These are phyloP conservation scores for Ypsolopha scabrella DNA, from an alignment of 2,888 invertebrate species.

Conservation along the genomic window DNA sequence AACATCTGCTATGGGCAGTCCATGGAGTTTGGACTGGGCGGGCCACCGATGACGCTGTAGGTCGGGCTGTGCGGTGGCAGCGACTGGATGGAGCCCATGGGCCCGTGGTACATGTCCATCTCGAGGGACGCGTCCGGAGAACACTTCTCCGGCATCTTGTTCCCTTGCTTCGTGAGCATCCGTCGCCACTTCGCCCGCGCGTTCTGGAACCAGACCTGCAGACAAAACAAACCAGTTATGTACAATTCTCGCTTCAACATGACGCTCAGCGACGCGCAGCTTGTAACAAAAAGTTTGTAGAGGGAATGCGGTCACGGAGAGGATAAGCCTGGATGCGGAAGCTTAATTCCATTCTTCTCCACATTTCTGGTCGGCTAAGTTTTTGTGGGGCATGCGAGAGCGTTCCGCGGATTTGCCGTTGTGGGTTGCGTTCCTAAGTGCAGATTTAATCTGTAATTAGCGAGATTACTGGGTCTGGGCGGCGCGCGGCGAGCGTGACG, in stretches of 20 bases:
- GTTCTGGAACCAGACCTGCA: conserved; percentile 96
- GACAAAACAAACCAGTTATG: conserved; percentile 28
- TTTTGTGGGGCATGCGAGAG: conserved; percentile 35
- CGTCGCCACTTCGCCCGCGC: conserved; percentile 94
- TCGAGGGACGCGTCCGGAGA: conserved; percentile 74
- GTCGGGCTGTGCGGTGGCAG: conserved; percentile 79
- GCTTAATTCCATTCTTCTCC: conserved; percentile 27
- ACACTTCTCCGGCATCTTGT: conserved; percentile 78
- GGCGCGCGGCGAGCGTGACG: conserved; percentile 26
- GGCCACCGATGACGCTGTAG: conserved; percentile 75
- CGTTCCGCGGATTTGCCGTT: conserved; percentile 34
- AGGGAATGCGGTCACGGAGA: background rate
- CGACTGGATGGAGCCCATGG: conserved; percentile 75
- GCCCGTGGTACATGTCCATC: conserved; percentile 73
- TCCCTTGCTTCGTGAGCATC: conserved; percentile 86
- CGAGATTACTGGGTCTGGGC: conserved; percentile 25
- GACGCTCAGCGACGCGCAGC: background rate
- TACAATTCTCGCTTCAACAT: background rate
- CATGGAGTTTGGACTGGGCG: conserved; percentile 78
- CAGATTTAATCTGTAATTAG: conserved; percentile 54
- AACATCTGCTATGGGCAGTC: conserved; percentile 77
- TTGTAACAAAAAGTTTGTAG: background rate
- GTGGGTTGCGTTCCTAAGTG: conserved; percentile 32
- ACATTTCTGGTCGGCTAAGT: conserved; percentile 16
- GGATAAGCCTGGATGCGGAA: conserved; percentile 23